Base-by-base conservation (phyloP, 2,113 vertebrate species). In the Numida meleagris region DNA sequence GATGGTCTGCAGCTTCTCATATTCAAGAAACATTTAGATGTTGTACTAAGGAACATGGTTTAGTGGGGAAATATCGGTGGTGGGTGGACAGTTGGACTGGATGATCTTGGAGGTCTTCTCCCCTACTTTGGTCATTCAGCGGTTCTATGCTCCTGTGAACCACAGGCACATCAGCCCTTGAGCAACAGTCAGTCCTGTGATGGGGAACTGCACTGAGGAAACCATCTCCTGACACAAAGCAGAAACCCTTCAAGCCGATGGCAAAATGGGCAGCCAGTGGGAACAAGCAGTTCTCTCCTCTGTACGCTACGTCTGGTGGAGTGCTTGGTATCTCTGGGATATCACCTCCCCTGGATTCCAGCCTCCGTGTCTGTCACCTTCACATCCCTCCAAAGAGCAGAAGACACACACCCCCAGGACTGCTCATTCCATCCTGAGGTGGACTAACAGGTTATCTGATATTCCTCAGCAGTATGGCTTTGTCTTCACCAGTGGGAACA, bases 371-470 rank as follows among this genome's bases (percentile, higher is more conserved):
- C 27, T 31, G 27, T 17, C 51, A 16, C 27, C 51, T 53, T 31
- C 27, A 15, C 4, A 7, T 46, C 63, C 45, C 18, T 13, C 34
- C 50, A 36, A 20, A 58, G 4, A 45, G 21, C 23, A 17, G 9
- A 10, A 62, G 14, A 11, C 48, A 11, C 4, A 1, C 27, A 38
- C 13, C 5, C 33, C 24, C 57, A 68, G 9, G 12, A n/a, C 14
- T 45, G 9, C 10, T 68, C 2, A 0, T 34, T 14, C 27, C 48
- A 80, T 7, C 31, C 58, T 0, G 0, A 40, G 16, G 0, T 34
- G 48, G 29, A 40, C 10, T n/a, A 12, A 10, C 43, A 51, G 43
- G 48, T 7, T 74, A 7, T 40, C 42, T 51, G 33, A 18, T 25
- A 8, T 58, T 7, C 48, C 65, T 65, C 48, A 48, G 51, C 78